These are phyloP conservation scores for Pseudomyrmex concolor DNA, from an alignment of 1,140 invertebrate genomes.

Conservation along the genomic window DNA sequence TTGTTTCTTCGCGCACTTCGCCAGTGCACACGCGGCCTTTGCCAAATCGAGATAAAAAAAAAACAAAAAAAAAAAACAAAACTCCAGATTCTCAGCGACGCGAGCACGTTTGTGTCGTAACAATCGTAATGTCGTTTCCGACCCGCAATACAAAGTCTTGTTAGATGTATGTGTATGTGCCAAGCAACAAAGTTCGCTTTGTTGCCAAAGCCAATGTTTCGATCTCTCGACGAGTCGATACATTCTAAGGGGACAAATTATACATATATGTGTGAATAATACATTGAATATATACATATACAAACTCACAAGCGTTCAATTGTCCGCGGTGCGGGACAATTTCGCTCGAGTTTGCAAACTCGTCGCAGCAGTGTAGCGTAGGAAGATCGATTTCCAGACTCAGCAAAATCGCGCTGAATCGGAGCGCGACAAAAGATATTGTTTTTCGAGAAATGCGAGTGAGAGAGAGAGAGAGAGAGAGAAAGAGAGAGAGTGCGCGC, in stretches of 20 bases:
- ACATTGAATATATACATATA: not conserved
- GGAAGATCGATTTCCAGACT: conserved; percentile 20
- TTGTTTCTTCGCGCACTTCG: conserved; percentile 61
- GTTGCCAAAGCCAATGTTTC: no score
- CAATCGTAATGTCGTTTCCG: not conserved
- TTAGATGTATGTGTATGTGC: no score
- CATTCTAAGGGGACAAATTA: no score
- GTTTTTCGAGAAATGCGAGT: conserved; percentile 34
- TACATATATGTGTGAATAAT: no score
- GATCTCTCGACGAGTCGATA: no score
- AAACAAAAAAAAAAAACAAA: conserved; percentile 35
- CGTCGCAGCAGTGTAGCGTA: not conserved
- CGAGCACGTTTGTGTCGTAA: conserved; percentile 15
- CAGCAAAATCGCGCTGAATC: conserved; percentile 36
- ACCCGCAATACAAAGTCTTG: no score
- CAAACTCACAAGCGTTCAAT: conserved; percentile 21
- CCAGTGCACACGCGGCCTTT: conserved; percentile 22
- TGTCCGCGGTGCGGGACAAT: not conserved
- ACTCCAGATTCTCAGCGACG: not conserved
- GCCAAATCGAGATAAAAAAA: conserved; percentile 8
- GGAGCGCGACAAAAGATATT: not conserved
- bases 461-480: not conserved
- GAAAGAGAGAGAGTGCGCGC: not conserved
- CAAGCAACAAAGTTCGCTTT: no score
- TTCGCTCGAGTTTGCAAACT: conserved; percentile 21